These are phyloP conservation scores for Halichoeres trimaculatus DNA, from an alignment of 2,113 vertebrate genomes.

Conservation along the genomic window DNA sequence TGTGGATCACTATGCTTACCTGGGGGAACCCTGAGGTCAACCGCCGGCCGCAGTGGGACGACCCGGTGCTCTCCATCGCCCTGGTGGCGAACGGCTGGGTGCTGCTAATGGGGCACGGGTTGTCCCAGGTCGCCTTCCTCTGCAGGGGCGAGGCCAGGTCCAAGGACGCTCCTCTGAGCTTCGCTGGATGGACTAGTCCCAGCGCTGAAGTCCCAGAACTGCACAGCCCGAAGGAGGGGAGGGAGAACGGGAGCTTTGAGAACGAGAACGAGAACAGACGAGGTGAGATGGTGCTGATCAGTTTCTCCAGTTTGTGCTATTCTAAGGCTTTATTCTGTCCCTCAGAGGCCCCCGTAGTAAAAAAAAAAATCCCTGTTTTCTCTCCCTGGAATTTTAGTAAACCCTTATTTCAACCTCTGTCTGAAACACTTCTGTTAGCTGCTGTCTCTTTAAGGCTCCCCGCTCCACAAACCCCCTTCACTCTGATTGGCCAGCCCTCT, in stretches of 20 bases:
- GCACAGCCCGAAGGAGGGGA: constrained; percentile 63
- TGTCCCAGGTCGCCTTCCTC: constrained; percentile 86
- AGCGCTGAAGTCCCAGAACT: constrained; percentile 49
- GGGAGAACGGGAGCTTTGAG: constrained; percentile 79
- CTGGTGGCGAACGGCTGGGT: constrained; percentile 91
- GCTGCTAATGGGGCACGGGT: constrained; percentile 85
- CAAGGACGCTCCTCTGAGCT: constrained; percentile 71
- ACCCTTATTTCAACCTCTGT: no score
- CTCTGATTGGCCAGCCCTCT: no score
- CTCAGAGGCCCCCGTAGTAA: no score
- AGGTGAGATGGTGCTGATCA: constrained; percentile 63
- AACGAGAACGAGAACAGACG: constrained; percentile 54
- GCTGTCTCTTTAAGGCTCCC: no score
- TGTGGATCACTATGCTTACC: constrained; percentile 89
- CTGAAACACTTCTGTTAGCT: no score
- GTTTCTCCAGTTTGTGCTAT: no score
- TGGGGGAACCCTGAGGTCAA: constrained; percentile 74
- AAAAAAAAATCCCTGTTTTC: no score
- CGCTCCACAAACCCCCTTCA: no score
- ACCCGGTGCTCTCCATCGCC: constrained; percentile 87
- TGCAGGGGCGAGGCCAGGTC: constrained; percentile 67
- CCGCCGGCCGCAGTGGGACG: constrained; percentile 80
- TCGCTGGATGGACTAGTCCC: constrained; percentile 77
- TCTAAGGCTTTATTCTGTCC: no score
- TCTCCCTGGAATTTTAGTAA: no score